Evolutionary conservation across 2,797 vertebrate species (phyloP), one percentile per base, ranked within the genome.

Genomic region (Sebastes jordani): DNA sequence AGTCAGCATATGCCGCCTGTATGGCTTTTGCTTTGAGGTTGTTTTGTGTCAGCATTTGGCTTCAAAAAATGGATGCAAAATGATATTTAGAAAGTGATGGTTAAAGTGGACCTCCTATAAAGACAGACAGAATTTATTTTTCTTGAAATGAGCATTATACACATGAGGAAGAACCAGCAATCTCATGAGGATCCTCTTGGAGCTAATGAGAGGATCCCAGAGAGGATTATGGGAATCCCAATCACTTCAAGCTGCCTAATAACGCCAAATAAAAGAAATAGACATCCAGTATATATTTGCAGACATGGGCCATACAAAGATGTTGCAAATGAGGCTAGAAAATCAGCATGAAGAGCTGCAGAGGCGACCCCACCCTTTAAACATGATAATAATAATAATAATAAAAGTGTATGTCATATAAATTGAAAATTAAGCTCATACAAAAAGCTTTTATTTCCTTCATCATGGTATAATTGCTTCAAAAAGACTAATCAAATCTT

Each of bases 171-270:
- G 38, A 63, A 14, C 8, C 54, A 7, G 1, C 2, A 7, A 6
- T 54, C 77, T 62, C 82, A 11, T 13, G 49, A 76, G 71, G 55
- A 18, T 36, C 56, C 13, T 56, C 27, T 29, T 59, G 25, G 63
- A 20, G 46, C 55, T 71, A 73, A 75, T 72, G 34, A 74, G 11
- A 71, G 22, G 11, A 68, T 84, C 72, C 55, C 49, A 72, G 23
- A n/a, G 71, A 60, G 66, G 77, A 76, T 87, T 52, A 36, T 78
- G 73, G 74, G 62, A 83, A 62, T 55, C 22, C 58, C 58, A 64
- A 27, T 79, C 8, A 42, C 22, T 68, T 67, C 34, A 58, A 62
- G 66, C 61, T 71, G 73, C 71, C 36, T 13, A 38, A 38, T 38
- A 73, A 65, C 18, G 27, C 54, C 16, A 55, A 62, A 73, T 69